Evolutionary conservation across 1,140 invertebrate species (phyloP).

Genomic region (Drosophila quadrilineata): DNA sequence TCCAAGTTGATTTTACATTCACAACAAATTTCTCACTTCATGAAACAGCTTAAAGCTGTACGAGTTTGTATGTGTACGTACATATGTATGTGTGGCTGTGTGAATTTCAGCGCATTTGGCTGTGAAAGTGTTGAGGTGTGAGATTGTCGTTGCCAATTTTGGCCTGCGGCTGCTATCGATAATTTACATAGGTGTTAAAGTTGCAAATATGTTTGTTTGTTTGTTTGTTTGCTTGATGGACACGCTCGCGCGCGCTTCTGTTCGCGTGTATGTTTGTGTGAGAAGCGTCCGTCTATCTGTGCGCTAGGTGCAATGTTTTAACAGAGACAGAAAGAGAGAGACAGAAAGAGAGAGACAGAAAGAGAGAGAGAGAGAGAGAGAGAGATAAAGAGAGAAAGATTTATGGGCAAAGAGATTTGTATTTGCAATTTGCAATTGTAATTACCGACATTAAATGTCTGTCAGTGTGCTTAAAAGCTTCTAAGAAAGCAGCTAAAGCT

Average conservation of each 20-base stretch:
- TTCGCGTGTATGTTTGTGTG: too few species aligned
- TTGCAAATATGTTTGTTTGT: constrained; percentile 35
- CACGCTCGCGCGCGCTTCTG: too few species aligned
- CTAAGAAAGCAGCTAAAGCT: too few species aligned
- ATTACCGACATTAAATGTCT: not conserved
- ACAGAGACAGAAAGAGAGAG: too few species aligned
- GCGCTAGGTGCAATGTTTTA: constrained; percentile 22
- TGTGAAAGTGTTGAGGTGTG: constrained; percentile 8
- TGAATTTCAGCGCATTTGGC: too few species aligned
- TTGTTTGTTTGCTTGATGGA: too few species aligned
- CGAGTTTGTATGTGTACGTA: not conserved
- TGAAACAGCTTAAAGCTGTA: not conserved
- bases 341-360: too few species aligned
- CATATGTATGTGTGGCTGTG: not conserved
- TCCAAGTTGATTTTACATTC: not conserved
- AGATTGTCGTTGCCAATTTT: constrained; percentile 21
- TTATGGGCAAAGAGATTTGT: too few species aligned
- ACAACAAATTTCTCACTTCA: not conserved
- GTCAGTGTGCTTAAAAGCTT: too few species aligned
- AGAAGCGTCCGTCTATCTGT: constrained; percentile 12
- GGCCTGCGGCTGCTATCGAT: not conserved
- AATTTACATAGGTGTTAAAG: constrained; percentile 17
- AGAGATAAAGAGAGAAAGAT: too few species aligned
- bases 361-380: too few species aligned
- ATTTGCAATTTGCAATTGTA: not conserved